Evolutionary conservation across 2,888 invertebrate species (phyloP), one percentile per base, ranked within the genome.

Genomic region (Cybosia mesomella): DNA sequence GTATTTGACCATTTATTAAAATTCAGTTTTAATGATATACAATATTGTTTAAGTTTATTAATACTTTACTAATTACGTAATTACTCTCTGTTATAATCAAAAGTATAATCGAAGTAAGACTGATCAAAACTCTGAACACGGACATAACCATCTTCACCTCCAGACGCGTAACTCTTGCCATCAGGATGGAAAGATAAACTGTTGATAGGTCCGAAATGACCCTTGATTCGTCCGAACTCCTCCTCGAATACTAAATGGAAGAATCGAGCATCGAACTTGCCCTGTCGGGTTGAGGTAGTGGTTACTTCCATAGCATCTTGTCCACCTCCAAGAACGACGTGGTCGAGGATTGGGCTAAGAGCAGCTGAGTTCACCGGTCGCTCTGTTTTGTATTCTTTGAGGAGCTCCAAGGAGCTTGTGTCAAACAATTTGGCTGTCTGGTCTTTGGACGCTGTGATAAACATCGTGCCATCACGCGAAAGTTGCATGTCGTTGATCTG

Each of bases 261-360:
- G 95, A 99, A 98, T 58, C 97, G 91, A 91, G 97, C 98, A 90
- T 99, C 99, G 89, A 99, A 99, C 95, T 99, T 99, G 65, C 99
- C 99, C 73, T 98, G 97, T 81, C 98, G 96, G 0, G 98, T 97
- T 0, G 98, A 98, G 0, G 99, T 99, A 1, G 98, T 99, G 58
- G 99, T 99, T 70, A 99, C 99, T 87, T 99, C 99, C 98, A 99
- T 99, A 68, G 99, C 99, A 91, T 99, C 99, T 95, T 99, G 99
- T 83, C 99, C 99, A 91, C 99, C 99, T 71, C 99, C 99, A 58
- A 99, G 95, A 2, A 99, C 98, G 9, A 99, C 99, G 95, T 99
- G 99, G 91, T 99, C 99, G 67, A 97, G 95, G 77, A 98, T 97
- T 0, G 99, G 99, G 75, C 99, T 99, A 74, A 99, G 97, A 1